Percentiles rank a stretch among this genome's conserved stretches.
These are phyloP conservation scores for Sinelater perroti DNA, from an alignment of 2,888 invertebrate species.

Conservation along the genomic window DNA sequence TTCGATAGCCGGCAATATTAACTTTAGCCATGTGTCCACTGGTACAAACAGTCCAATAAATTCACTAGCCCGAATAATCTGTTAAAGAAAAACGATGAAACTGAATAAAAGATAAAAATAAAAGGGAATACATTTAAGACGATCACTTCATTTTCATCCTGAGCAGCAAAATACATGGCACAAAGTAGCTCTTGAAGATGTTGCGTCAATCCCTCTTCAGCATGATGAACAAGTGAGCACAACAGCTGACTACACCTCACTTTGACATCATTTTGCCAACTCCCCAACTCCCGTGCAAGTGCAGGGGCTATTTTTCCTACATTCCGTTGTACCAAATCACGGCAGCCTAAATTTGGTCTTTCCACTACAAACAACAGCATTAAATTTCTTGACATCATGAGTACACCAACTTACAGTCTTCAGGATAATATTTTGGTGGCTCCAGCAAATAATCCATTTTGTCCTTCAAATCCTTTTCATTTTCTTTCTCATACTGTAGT, in stretches of 20 bases:
- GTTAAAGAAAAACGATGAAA: constrained; percentile 9
- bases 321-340: constrained; percentile 78
- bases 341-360: constrained; percentile 89
- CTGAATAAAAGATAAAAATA: background rate
- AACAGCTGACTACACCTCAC: constrained; percentile 79
- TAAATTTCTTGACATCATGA: background rate
- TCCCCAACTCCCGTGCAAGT: constrained; percentile 73
- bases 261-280: constrained; percentile 77
- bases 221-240: constrained; percentile 75
- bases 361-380: constrained; percentile 60
- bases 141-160: constrained; percentile 72
- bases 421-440: constrained; percentile 77
- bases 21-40: constrained; percentile 72
- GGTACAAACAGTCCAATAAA: constrained; percentile 80
- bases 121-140: constrained; percentile 63
- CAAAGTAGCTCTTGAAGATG: constrained; percentile 68
- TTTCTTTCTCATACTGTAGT: constrained; percentile 82
- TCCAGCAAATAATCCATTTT: constrained; percentile 78
- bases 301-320: constrained; percentile 78
- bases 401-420: constrained; percentile 59
- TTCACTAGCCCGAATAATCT: constrained; percentile 74
- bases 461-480: constrained; percentile 87
- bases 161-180: constrained; percentile 65
- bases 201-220: constrained; percentile 77
- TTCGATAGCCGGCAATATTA: constrained; percentile 72